Base-by-base conservation (phyloP, 2,113 vertebrate genomes). In the Polypterus bichir region DNA sequence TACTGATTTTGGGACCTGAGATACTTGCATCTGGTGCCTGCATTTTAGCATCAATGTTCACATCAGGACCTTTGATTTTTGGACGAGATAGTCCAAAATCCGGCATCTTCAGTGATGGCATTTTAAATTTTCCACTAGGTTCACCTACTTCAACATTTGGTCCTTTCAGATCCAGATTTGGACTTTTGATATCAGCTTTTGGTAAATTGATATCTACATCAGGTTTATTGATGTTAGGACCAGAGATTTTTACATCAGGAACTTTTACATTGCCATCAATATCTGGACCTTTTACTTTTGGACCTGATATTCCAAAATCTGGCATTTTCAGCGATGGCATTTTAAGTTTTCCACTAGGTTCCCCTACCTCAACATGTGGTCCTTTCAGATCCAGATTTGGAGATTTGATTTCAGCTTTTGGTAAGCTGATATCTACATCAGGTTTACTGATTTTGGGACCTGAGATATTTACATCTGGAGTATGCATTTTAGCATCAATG, bases 231-330 rank as follows among this genome's bases (percentile, higher is more conserved):
- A 57, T 27, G 5, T 45, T 45, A 3, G 71, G 62, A 57, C 47
- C 62, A 71, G 74, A 70, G 44, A 84, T 86, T 11, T 47, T 3
- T n/a, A 67, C 66, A 54, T 71, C 73, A 46, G 70, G 74, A 5
- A 68, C 65, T 44, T 57, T 54, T 45, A 54, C 48, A 63, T 58
- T 49, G 49, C 48, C 45, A n/a, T 66, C 59, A 48, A 6, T 48
- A 52, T 62, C 51, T 46, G 11, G 61, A 27, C 44, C 56, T 47
- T 27, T 45, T 7, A 7, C 62, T 49, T 63, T 54, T 47, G 53
- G n/a, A 9, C 0, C 7, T n/a, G 48, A 58, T 3, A 64, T 6
- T 44, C 44, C 44, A 63, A 49, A 5, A 46, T 57, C 49, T 6
- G 57, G 63, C 4, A 59, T 6, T 46, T 59, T 45, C 5, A 64